A percentile compares a stretch with the other conserved stretches of the same genome.
Evolutionary conservation across 2,113 vertebrate genomes (phyloP).

Genomic region (Trichechus manatus): DNA sequence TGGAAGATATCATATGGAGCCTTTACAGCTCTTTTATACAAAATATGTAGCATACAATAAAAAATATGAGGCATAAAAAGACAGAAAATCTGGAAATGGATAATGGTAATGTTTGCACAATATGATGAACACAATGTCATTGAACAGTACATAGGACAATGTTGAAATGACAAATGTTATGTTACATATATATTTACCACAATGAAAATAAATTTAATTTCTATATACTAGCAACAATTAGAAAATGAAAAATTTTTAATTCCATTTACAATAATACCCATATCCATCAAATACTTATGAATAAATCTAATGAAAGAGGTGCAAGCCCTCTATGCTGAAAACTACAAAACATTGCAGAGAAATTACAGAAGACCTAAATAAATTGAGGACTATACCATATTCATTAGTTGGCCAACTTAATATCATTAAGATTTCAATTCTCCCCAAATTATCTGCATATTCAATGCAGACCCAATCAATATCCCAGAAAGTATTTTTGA

Average conservation of each 20-base stretch:
- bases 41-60: too few relatives aligned
- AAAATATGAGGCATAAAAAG: too few relatives aligned
- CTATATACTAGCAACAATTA: not conserved
- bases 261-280: not conserved
- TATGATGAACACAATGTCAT: not conserved
- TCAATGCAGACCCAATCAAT: not conserved
- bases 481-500: not conserved
- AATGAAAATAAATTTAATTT: constrained; percentile 9
- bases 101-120: too few relatives aligned
- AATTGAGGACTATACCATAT: not conserved
- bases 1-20: not conserved
- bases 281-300: not conserved
- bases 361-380: not conserved
- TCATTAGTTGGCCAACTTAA: not conserved
- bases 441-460: not conserved
- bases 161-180: too few relatives aligned
- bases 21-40: not conserved
- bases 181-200: too few relatives aligned
- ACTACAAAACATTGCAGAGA: not conserved
- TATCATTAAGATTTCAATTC: not conserved
- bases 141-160: too few relatives aligned
- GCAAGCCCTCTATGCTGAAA: not conserved
- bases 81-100: not conserved
- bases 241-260: not conserved
- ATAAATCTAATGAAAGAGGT: not conserved